phyloP scores from a whole-genome alignment of 2,888 invertebrate genomes.

The Diadegma fenestrale region DNA sequence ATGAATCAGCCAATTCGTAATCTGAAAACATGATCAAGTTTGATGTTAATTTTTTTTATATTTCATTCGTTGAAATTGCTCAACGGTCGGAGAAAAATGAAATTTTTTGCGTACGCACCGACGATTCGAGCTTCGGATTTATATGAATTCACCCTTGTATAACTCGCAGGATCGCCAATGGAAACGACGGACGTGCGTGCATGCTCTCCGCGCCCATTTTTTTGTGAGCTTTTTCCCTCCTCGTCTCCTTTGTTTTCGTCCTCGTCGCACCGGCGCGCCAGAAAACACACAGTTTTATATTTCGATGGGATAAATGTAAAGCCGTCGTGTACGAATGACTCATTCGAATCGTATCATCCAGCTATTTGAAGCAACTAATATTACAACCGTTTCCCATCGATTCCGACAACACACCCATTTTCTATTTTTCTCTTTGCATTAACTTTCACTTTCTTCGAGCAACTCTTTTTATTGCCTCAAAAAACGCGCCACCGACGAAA shows the following conservation, averaged over 20 bases:
- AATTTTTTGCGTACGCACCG: background rate
- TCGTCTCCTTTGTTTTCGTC: background rate
- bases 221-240: background rate
- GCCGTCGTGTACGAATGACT: constrained; percentile 33
- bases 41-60: no score
- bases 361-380: background rate
- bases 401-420: constrained; percentile 52
- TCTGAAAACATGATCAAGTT: background rate
- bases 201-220: constrained; percentile 28
- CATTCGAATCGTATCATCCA: constrained; percentile 34
- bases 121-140: background rate
- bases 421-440: constrained; percentile 37
- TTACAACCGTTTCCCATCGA: constrained; percentile 41
- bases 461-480: background rate
- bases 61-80: no score
- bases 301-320: background rate
- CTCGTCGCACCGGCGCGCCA: background rate
- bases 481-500: background rate
- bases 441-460: constrained; percentile 40
- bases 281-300: constrained; percentile 14
- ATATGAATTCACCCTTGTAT: background rate
- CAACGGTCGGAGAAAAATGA: background rate
- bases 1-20: background rate
- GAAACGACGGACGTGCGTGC: background rate
- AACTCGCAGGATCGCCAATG: background rate